Evolutionary conservation across 2,797 vertebrate species (phyloP), one percentile per base, ranked within the genome.

Genomic region (Merluccius polli): DNA sequence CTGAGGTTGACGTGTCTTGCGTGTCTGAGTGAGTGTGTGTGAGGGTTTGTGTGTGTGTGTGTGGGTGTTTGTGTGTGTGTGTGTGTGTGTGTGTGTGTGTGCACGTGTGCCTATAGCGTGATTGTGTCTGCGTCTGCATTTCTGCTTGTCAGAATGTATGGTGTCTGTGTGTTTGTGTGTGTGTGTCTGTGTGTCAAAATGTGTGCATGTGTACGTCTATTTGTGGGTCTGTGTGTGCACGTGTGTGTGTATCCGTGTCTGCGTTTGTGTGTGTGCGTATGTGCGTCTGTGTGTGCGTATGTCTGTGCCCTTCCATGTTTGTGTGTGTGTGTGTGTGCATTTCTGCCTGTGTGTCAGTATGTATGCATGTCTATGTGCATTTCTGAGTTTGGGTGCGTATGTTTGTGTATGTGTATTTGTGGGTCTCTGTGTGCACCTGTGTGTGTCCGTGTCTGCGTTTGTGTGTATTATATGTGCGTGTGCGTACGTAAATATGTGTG

Each of bases 401-500:
- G 16, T 52, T 16, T 52, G 44, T 21, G 16, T 52, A 2, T 52
- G 18, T 52, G 44, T 21, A 7, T 52, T 4, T 52, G 44, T 21
- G 4, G 4, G 18, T 16, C 0, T 48, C 0, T 48, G 44, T 48
- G 44, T 48, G 44, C 4, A 1, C 21, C 1, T 5, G 16, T 21
- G 11, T 41, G 38, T 41, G 38, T 41, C 3, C 11, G 6, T 41
- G 38, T 41, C 3, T 41, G 6, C 10, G 38, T 12, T 12, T 8
- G 38, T 12, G 38, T 41, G 11, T 12, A 41, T 41, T 18, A 11
- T 21, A 52, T 52, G 48, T 52, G 21, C 9, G 48, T n/a, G 48
- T 6, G 81, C 77, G 79, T 81, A 76, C 72, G 75, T 77, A 79
- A 76, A 75, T 84, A 86, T 90, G 85, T 87, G 82, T 84, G 70